Base-by-base conservation (phyloP, 2,888 invertebrate genomes). In the Caenorhabditis drosophilae region DNA sequence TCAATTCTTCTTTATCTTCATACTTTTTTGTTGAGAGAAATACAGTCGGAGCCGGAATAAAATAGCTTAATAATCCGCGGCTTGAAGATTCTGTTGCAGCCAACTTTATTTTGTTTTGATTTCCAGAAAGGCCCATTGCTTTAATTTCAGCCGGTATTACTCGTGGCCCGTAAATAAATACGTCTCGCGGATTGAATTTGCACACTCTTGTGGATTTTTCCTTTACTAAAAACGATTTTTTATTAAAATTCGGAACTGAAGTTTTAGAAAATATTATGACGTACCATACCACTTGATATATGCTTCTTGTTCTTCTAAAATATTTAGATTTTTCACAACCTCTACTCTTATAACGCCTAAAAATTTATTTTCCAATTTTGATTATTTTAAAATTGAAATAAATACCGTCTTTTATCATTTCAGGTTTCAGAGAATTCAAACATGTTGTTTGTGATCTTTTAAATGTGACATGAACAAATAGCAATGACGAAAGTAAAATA, bases 391-490 rank as follows among this genome's bases (percentile, higher is more conserved):
- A n/a, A n/a, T n/a, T n/a, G n/a, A n/a, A n/a, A n/a, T n/a, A n/a
- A n/a, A n/a, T n/a, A n/a, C n/a, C n/a, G n/a, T n/a, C n/a, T n/a
- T n/a, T n/a, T n/a, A n/a, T n/a, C n/a, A n/a, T n/a, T n/a, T n/a
- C n/a, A n/a, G n/a, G n/a, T n/a, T n/a, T n/a, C n/a, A n/a, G n/a
- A n/a, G n/a, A 90, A 83, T 92, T 90, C 76, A 98, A 87, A 84
- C 98, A 98, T 77, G 92, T 92, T 53, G 92, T 91, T 7, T 96
- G 94, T 64, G 92, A 89, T 81, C 92, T 89, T 44, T 93, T 92
- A 85, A 96, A 95, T 67, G 91, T 91, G 84, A 92, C 89, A 84
- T 98, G 98, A 82, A 98, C 93, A 84, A 97, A 97, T 46, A 92
- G 90, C 79, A 97, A 87, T 48, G 93, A 90, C 83, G 92, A 91